Conservation (phyloP, 2,113 vertebrate species). For the Bettongia penicillata region DNA sequence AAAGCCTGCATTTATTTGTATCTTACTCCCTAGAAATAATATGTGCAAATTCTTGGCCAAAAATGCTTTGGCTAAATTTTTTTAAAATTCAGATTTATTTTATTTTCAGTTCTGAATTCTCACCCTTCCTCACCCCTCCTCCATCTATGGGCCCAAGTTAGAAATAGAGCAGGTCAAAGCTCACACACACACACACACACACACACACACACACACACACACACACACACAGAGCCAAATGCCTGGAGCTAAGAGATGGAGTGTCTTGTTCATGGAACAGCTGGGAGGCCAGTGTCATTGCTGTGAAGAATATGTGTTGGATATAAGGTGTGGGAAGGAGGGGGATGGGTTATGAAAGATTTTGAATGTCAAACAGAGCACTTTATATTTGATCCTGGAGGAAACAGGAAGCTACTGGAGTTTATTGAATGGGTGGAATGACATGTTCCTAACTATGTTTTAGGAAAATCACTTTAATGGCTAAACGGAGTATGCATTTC, state of each 20-base stretch:
- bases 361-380: background rate
- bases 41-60: background rate
- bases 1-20: background rate
- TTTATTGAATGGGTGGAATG: background rate
- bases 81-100: background rate
- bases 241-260: background rate
- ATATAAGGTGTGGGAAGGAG: background rate
- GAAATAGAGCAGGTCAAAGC: background rate
- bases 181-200: too few relatives aligned
- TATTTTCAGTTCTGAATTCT: background rate
- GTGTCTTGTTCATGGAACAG: background rate
- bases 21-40: background rate
- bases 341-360: background rate
- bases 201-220: too few relatives aligned
- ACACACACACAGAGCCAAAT: too few relatives aligned
- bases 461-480: background rate
- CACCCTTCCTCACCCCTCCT: background rate
- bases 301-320: background rate
- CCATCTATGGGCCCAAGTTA: background rate
- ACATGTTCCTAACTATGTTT: background rate
- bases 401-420: background rate
- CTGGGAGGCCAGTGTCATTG: background rate
- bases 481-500: background rate
- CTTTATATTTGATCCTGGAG: background rate
- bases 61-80: background rate